Conservation (phyloP, 1,140 invertebrate species). For the Elysia chlorotica region DNA sequence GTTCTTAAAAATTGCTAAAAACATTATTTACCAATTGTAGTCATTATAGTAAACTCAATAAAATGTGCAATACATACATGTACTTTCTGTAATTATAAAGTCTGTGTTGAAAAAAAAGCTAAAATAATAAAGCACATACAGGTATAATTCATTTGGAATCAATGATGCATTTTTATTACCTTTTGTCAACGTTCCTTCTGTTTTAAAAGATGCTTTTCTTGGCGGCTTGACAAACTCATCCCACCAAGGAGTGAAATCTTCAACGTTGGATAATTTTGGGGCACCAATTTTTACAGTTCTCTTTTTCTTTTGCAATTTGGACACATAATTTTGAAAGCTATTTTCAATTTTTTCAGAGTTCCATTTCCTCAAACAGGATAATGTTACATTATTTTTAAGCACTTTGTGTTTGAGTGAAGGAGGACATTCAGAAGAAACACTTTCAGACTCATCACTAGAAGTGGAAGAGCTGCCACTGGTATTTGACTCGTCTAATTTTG, state of each 20-base stretch:
- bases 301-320: background rate
- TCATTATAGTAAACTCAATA: background rate
- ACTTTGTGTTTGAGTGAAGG: background rate
- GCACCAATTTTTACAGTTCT: background rate
- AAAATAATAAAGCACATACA: background rate
- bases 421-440: background rate
- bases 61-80: background rate
- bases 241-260: constrained; percentile 12
- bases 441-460: background rate
- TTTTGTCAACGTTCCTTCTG: background rate
- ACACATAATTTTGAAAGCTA: too few relatives aligned
- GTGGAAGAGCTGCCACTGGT: too few relatives aligned
- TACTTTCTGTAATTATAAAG: background rate
- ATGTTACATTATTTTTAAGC: background rate
- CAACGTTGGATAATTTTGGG: background rate
- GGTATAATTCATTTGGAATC: background rate
- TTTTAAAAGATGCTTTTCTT: background rate
- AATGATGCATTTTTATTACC: background rate
- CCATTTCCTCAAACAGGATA: background rate
- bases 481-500: too few relatives aligned
- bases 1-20: too few relatives aligned
- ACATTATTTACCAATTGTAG: background rate
- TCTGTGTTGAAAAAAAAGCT: background rate
- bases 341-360: too few relatives aligned
- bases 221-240: constrained; percentile 1